Conservation (phyloP, 2,797 vertebrate genomes). For the Apogon talboti region DNA sequence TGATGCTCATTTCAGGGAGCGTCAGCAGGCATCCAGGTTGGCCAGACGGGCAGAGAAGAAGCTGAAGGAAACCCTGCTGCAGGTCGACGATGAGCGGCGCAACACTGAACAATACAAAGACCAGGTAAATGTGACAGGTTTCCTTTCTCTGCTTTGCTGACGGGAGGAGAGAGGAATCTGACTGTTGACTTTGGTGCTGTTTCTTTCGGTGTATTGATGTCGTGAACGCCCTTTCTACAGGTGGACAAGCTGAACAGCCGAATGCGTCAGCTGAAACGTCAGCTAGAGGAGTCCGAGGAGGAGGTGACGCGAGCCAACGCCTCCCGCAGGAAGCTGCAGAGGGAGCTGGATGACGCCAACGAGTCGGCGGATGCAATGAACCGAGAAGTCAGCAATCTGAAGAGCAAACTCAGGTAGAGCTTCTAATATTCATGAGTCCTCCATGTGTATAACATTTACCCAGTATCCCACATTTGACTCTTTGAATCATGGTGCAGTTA, state of each 20-base stretch:
- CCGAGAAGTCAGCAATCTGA: slow-evolving; percentile 93
- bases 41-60: slow-evolving; percentile 93
- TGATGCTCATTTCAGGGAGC: slow-evolving; percentile 83
- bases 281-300: slow-evolving; percentile 96
- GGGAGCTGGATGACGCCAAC: slow-evolving; percentile 92
- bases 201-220: background rate
- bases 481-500: background rate
- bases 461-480: background rate
- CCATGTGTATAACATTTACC: background rate
- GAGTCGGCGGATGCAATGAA: slow-evolving; percentile 91
- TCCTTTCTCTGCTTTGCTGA: background rate
- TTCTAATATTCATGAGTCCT: background rate
- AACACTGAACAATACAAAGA: slow-evolving; percentile 93
- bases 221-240: slow-evolving; percentile 68
- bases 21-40: slow-evolving; percentile 89
- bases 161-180: background rate
- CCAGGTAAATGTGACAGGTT: slow-evolving; percentile 80
- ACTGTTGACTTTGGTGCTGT: background rate
- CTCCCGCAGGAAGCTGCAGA: slow-evolving; percentile 92
- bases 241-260: slow-evolving; percentile 91
- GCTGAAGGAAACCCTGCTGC: slow-evolving; percentile 92
- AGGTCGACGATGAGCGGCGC: slow-evolving; percentile 94
- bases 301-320: slow-evolving; percentile 93
- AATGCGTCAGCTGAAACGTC: slow-evolving; percentile 95
- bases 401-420: slow-evolving; percentile 90